phyloP scores from a whole-genome alignment of 1,140 invertebrate genomes.

The Eueides isabella region DNA sequence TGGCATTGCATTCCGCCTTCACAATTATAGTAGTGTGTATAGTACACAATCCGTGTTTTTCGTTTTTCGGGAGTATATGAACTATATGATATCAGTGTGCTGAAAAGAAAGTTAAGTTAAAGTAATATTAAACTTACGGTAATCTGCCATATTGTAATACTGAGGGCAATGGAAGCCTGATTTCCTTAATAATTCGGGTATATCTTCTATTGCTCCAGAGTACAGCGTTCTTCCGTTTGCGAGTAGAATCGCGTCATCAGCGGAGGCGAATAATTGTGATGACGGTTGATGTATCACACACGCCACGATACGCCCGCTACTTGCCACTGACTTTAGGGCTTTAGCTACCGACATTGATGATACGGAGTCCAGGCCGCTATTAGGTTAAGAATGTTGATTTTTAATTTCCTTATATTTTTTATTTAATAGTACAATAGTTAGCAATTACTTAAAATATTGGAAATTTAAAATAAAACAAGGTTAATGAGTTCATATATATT shows the following conservation, averaged over 20 bases:
- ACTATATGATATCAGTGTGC: no score
- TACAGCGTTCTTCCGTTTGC: constrained; percentile 84
- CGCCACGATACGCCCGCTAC: constrained; percentile 89
- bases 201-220: constrained; percentile 82
- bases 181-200: constrained; percentile 78
- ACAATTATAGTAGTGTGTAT: no score
- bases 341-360: constrained; percentile 88
- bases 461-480: no score
- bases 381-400: constrained; percentile 28
- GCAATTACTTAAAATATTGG: no score
- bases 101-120: no score
- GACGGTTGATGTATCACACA: constrained; percentile 96
- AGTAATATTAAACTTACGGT: constrained; percentile 74
- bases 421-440: no score
- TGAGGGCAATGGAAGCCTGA: constrained; percentile 84
- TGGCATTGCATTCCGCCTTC: no score
- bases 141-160: constrained; percentile 88
- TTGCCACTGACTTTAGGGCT: constrained; percentile 86
- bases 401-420: no score
- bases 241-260: constrained; percentile 85
- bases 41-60: no score
- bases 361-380: constrained; percentile 89
- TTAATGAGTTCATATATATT: no score
- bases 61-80: no score
- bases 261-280: constrained; percentile 89